Evolutionary conservation across 2,797 vertebrate species (phyloP), one percentile per base, ranked within the genome.

Genomic region (Alectoris magna): DNA sequence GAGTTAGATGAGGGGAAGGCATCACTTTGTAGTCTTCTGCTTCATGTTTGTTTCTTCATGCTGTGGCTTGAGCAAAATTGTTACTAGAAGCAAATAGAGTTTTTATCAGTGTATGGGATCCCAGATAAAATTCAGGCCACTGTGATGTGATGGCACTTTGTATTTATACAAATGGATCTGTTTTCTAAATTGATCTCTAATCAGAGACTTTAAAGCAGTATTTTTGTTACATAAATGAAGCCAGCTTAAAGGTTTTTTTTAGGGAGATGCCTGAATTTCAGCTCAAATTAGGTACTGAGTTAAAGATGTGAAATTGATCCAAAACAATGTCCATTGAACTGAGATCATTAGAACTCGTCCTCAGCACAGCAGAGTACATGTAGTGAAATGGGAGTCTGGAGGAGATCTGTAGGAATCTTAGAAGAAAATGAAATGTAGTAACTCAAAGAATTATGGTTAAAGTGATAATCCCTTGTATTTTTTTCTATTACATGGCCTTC

Each of bases 381-480:
- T 53, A 46, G 19, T 15, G 19, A 80, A 58, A 79, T 9, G 6
- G 8, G 26, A 64, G 22, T 24, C 56, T 60, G 72, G 38, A 64
- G 67, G 49, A 64, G 53, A 73, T 58, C 24, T 71, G 3, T 49
- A 87, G 51, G 36, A 89, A 74, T n/a, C 11, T 6, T 80, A 90
- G 12, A 19, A 46, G 82, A 83, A 80, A 86, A 14, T 68, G 13
- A 64, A 87, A 93, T 58, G 46, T 85, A 77, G 66, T 95, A 67
- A 68, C 72, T 74, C 60, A 80, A 87, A 73, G 48, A 83, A 16
- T 34, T 39, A 44, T 89, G 24, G 83, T 71, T 82, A 77, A 87
- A 91, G 43, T n/a, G 0, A 67, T 70, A 87, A 93, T 94, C 75
- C 67, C 21, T 44, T 24, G 7, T 59, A 19, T 67, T 72, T 94